Percentiles rank a stretch among this genome's conserved stretches.
These are phyloP conservation scores for Microctenopoma stevenorrisi DNA, from an alignment of 2,797 vertebrate species.

Conservation along the genomic window DNA sequence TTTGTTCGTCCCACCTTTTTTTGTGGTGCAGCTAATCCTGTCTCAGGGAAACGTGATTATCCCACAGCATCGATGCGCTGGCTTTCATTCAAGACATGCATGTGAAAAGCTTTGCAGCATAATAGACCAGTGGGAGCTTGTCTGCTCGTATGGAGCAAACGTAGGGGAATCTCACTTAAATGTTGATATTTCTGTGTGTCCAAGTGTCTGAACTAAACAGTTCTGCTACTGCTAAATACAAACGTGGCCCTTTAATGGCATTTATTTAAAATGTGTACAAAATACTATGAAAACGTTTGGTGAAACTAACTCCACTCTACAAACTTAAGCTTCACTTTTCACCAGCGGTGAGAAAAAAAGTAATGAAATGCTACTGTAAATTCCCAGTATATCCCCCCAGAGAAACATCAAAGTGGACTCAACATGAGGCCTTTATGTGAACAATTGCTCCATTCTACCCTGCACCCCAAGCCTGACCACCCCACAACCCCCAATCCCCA, in stretches of 20 bases:
- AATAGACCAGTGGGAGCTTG: slow-evolving; percentile 83
- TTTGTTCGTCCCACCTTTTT: slow-evolving; percentile 40
- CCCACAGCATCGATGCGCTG: slow-evolving; percentile 69
- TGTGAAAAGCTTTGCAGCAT: slow-evolving; percentile 83
- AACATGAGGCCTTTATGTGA: slow-evolving; percentile 82
- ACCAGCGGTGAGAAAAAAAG: slow-evolving; percentile 32
- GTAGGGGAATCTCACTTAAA: slow-evolving; percentile 59
- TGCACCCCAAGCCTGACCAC: slow-evolving; percentile 69
- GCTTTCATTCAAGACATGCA: slow-evolving; percentile 80
- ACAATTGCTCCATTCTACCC: slow-evolving; percentile 86
- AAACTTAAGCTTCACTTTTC: slow-evolving; percentile 7
- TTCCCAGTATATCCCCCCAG: slow-evolving; percentile 62
- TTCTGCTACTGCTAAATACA: not conserved
- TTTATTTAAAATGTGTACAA: not conserved
- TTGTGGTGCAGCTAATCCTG: slow-evolving; percentile 66
- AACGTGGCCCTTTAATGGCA: not conserved
- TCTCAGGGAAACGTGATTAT: slow-evolving; percentile 82
- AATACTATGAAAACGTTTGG: not conserved
- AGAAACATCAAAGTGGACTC: slow-evolving; percentile 83
- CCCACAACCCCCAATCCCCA: slow-evolving; percentile 71
- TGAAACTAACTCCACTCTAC: not conserved
- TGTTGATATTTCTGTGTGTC: slow-evolving; percentile 64
- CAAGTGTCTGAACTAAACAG: slow-evolving; percentile 14
- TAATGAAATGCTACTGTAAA: slow-evolving; percentile 77
- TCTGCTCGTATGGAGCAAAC: slow-evolving; percentile 69